These are phyloP conservation scores for Anser brachyrhynchus DNA, from an alignment of 2,113 vertebrate genomes.

Conservation along the genomic window DNA sequence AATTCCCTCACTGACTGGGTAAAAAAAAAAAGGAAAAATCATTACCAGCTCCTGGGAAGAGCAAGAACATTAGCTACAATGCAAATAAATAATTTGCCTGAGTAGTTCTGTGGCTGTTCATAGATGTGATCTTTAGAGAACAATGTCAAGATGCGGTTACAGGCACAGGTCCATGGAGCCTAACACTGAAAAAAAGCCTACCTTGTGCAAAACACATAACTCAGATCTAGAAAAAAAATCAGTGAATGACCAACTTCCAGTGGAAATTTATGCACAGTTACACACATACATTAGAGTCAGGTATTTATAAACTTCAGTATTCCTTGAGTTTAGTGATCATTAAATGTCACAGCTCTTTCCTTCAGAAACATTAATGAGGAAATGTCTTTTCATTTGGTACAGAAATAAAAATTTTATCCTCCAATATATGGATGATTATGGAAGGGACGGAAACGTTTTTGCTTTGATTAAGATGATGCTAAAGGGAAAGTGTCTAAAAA, in stretches of 20 bases:
- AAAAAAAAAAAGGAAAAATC: no score
- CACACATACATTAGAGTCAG: background rate
- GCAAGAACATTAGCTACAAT: background rate
- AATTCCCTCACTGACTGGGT: background rate
- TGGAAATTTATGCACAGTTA: background rate
- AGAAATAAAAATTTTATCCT: background rate
- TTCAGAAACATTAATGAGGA: background rate
- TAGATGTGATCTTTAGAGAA: background rate
- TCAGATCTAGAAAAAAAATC: background rate
- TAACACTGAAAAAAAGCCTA: background rate
- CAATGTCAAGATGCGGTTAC: background rate
- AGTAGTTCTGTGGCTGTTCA: background rate
- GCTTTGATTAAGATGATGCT: constrained; percentile 9
- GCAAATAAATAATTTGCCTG: background rate
- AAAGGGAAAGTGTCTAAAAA: background rate
- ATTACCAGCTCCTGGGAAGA: background rate
- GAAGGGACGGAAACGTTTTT: background rate
- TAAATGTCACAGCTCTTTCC: background rate
- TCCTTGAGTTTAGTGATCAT: background rate
- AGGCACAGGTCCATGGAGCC: background rate
- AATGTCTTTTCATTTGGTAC: background rate
- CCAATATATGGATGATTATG: background rate
- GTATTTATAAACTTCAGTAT: background rate
- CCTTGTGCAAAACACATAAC: background rate
- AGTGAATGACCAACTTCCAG: background rate